Conservation (phyloP, 1,140 invertebrate species). For the Scaptomyza hsui region DNA sequence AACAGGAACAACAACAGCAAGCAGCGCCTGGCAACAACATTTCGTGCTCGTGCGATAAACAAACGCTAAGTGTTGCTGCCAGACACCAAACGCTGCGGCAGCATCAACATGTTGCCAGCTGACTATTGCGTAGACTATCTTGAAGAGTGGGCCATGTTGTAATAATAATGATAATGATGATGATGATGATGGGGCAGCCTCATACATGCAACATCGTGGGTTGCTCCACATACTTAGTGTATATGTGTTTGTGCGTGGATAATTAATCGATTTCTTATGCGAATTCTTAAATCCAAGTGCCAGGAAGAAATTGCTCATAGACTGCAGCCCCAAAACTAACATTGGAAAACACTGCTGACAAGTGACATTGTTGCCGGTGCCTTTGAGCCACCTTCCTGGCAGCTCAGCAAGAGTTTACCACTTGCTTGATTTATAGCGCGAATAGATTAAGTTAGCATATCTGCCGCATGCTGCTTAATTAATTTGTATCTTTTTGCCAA, state of each 20-base stretch:
- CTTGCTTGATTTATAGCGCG: conserved; percentile 75
- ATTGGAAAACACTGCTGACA: conserved; percentile 50
- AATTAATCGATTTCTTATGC: conserved; percentile 42
- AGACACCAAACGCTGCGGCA: conserved; percentile 58
- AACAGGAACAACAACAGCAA: conserved; percentile 24
- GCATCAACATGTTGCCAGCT: conserved; percentile 65
- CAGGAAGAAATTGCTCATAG: conserved; percentile 4
- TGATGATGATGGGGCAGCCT: conserved; percentile 35
- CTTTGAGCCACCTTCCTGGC: conserved; percentile 53
- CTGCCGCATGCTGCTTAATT: conserved; percentile 78
- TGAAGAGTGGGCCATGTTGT: conserved; percentile 51
- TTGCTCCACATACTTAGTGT: conserved; percentile 21
- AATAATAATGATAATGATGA: conserved; percentile 66
- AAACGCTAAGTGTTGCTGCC: conserved; percentile 78
- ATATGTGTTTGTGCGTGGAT: conserved; percentile 14
- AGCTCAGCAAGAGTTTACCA: conserved; percentile 14
- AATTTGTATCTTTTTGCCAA: conserved; percentile 78
- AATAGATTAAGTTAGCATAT: conserved; percentile 80
- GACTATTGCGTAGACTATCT: conserved; percentile 53
- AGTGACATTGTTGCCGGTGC: conserved; percentile 64
- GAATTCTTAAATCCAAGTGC: conserved; percentile 23
- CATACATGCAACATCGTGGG: conserved; percentile 1
- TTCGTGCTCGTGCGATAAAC: conserved; percentile 73
- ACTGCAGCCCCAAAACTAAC: conserved; percentile 3
- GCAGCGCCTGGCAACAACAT: conserved; percentile 76